phyloP scores from a whole-genome alignment of 2,797 vertebrate species.

The Iguana delicatissima region DNA sequence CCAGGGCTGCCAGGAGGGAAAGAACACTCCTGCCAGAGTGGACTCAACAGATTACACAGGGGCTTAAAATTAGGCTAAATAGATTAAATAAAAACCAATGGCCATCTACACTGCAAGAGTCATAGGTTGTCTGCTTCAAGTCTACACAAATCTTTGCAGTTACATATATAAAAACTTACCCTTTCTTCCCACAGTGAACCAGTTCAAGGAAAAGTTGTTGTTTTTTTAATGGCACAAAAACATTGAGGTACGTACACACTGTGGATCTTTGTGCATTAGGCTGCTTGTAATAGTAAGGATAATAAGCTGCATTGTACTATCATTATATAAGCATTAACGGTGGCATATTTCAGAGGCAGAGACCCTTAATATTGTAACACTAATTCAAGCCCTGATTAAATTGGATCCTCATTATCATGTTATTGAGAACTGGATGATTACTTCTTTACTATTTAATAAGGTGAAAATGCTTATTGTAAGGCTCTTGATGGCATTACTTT shows the following conservation, averaged over 20 bases:
- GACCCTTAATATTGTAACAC: conserved; percentile 54
- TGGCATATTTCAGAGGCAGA: conserved; percentile 65
- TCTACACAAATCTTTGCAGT: not conserved
- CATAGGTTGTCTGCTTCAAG: not conserved
- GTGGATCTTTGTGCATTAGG: not conserved
- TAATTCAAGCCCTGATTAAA: conserved; percentile 72
- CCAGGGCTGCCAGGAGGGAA: not conserved
- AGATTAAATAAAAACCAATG: too few relatives aligned
- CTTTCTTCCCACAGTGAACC: conserved; percentile 18
- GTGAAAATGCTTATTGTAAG: conserved; percentile 67
- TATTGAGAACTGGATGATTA: conserved; percentile 68
- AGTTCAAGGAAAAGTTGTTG: conserved; percentile 7
- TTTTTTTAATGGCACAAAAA: conserved; percentile 13
- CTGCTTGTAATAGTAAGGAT: conserved; percentile 34
- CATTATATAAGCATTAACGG: conserved; percentile 50
- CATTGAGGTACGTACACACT: not conserved
- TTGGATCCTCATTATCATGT: conserved; percentile 59
- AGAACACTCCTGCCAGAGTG: not conserved
- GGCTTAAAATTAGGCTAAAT: not conserved
- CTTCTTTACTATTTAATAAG: conserved; percentile 66
- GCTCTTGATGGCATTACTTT: conserved; percentile 54
- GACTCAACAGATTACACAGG: not conserved
- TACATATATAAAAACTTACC: not conserved
- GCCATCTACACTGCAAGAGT: not conserved
- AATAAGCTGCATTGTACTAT: conserved; percentile 52